Evolutionary conservation across 2,797 vertebrate species (phyloP), one percentile per base, ranked within the genome.

Genomic region (Cirrhinus mrigala): DNA sequence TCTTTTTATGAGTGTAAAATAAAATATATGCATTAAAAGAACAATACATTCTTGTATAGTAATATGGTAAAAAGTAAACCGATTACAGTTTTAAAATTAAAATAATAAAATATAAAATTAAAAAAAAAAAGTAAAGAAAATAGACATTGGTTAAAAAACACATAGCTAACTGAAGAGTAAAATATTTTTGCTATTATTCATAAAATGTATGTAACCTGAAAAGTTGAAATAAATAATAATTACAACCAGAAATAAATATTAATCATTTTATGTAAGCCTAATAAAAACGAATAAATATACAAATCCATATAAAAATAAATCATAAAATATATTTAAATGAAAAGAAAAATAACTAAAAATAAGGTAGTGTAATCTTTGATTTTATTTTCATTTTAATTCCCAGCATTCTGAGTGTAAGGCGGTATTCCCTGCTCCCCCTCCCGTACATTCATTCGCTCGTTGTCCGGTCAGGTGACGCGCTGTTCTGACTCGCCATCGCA

Each of bases 381-480:
- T 75, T 75, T 0, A 54, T 54, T 54, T 22, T 7, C 12, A 33
- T 22, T 11, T 3, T 33, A 14, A 9, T 33, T 7, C 22, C 1
- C 52, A n/a, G 74, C 40, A 9, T 77, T 58, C 33, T 33, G 16
- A 22, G 16, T 7, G 18, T 20, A 7, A 7, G 16, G 15, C 52
- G 7, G 52, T 10, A 69, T 12, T 33, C 71, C 75, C 54, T n/a
- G 33, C 74, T 60, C 76, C 62, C 27, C 79, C 66, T 81, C 50
- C 68, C 27, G 46, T 7, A 22, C 50, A 2, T 15, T 11, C 52
- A 40, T 87, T 85, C 90, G 84, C 68, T 44, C 78, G 81, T 80
- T 91, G 84, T 92, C 62, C 62, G 27, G 93, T 96, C 95, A 95
- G 92, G 94, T 95, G 94, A 95, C 90, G 89, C 69, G 88, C 88